Conservation (phyloP, 2,797 vertebrate species). For the Gymnoscopelus braueri region DNA sequence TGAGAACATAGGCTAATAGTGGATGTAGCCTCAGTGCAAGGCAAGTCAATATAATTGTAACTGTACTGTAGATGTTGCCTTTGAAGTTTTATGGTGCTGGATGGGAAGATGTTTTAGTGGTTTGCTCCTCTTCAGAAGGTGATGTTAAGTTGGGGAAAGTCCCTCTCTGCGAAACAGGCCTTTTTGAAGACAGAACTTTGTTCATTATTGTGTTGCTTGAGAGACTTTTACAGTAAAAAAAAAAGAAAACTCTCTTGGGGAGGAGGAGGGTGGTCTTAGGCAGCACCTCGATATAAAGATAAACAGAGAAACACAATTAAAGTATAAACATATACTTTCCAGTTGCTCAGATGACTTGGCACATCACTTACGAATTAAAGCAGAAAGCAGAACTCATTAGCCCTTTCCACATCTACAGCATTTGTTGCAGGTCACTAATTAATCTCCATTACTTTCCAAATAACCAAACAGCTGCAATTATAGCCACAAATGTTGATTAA, state of each 20-base stretch:
- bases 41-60: no score
- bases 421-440: slow-evolving; percentile 93
- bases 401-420: slow-evolving; percentile 81
- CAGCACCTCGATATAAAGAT: slow-evolving; percentile 52
- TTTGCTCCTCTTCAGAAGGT: slow-evolving; percentile 62
- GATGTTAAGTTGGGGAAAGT: slow-evolving; percentile 57
- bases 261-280: slow-evolving; percentile 45
- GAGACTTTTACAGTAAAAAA: slow-evolving; percentile 49
- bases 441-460: slow-evolving; percentile 90
- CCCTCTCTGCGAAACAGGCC: slow-evolving; percentile 46
- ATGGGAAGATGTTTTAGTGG: slow-evolving; percentile 43
- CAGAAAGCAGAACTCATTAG: slow-evolving; percentile 88
- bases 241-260: slow-evolving; percentile 44
- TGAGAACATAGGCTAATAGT: no score
- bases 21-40: no score
- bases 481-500: slow-evolving; percentile 94
- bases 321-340: slow-evolving; percentile 72
- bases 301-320: slow-evolving; percentile 70
- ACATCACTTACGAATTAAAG: slow-evolving; percentile 91
- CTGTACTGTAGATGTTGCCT: slow-evolving; percentile 26
- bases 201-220: slow-evolving; percentile 62
- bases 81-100: slow-evolving; percentile 1
- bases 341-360: slow-evolving; percentile 83
- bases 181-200: slow-evolving; percentile 38
- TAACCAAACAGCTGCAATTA: slow-evolving; percentile 91